Base-by-base conservation (phyloP, 2,113 vertebrate species). In the Ammodytes dubius region DNA sequence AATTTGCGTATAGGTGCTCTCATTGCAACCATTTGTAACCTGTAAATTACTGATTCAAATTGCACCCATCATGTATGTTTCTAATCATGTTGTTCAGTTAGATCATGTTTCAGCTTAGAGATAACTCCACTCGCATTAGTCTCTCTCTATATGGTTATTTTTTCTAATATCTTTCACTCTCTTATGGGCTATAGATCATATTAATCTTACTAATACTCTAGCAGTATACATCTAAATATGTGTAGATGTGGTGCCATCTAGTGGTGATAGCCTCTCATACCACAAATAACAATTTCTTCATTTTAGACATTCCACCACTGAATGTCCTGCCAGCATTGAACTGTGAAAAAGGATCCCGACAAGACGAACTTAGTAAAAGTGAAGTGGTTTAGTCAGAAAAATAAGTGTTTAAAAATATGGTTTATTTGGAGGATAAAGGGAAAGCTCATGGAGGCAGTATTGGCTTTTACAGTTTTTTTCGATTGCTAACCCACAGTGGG, bases 381-480 rank as follows among this genome's bases (percentile, higher is more conserved):
- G 8, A 40, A 7, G 59, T 12, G 50, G 2, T n/a, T 6, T 57
- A 39, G 17, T 57, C 53, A 58, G 11, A 75, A 54, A 39, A 46
- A 40, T 9, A 46, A 46, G 3, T 13, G 14, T 52, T 2, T 19
- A 42, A 37, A 54, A 39, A 47, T 43, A 59, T 11, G 19, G 7
- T 84, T 86, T 79, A 79, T 81, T 81, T 40, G 54, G 3, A 75
- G 72, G 10, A 78, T 9, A 49, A 40, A 74, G 6, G 7, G 12
- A 60, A 58, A n/a, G 3, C 8, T 37, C 63, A 14, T 2, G 10
- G 5, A 47, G 27, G 70, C 9, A 12, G 54, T 17, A 61, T 4
- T 13, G 10, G 11, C 11, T 45, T 74, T 27, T 27, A 27, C 27
- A 27, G 27, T 27, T 27, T 27, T 27, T 27, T 27, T 27, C 27